phyloP scores from a whole-genome alignment of 2,113 vertebrate genomes.

The Nymphicus hollandicus region DNA sequence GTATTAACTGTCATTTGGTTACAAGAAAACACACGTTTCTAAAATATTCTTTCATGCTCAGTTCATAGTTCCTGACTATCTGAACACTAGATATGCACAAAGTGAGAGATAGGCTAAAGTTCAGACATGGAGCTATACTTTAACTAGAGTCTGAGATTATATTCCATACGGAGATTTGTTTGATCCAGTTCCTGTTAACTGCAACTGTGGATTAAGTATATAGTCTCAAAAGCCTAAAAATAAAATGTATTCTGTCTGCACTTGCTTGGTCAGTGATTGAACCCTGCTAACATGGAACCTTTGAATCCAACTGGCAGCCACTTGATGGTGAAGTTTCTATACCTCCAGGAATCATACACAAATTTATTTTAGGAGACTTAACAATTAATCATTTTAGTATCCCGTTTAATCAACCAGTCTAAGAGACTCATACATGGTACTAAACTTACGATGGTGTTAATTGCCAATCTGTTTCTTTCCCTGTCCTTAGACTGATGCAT shows the following conservation, averaged over 20 bases:
- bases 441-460: background rate
- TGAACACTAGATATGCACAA: background rate
- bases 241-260: background rate
- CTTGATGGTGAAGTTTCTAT: background rate
- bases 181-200: background rate
- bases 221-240: background rate
- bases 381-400: background rate
- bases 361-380: background rate
- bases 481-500: background rate
- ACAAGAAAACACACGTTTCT: background rate
- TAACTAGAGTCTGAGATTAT: background rate
- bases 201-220: background rate
- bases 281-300: background rate
- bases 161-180: background rate
- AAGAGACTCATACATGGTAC: background rate
- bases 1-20: background rate
- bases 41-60: background rate
- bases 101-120: background rate
- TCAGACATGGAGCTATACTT: background rate
- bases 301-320: background rate
- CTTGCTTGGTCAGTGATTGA: background rate
- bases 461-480: background rate
- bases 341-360: background rate
- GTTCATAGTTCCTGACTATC: background rate
- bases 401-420: background rate